Conservation (phyloP, 2,888 invertebrate genomes). For the Halictus quadricinctus region DNA sequence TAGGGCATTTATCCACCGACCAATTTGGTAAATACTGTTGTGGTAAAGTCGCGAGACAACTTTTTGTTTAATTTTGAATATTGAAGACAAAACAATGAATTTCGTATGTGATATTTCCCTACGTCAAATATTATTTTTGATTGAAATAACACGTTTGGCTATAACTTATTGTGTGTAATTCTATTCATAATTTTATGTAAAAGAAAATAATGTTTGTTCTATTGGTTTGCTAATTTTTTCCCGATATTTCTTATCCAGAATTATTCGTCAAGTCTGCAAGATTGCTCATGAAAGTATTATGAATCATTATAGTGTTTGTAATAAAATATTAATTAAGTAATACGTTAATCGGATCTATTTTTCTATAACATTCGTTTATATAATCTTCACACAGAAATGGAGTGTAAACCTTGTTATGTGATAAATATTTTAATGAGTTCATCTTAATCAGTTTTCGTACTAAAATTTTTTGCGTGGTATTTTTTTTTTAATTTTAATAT, state of each 20-base stretch:
- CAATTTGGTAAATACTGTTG: not conserved
- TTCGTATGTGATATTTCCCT: not conserved
- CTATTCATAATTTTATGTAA: not conserved
- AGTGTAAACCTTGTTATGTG: not conserved
- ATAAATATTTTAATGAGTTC: too few relatives aligned
- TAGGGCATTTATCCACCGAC: not conserved
- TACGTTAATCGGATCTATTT: not conserved
- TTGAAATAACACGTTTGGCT: not conserved
- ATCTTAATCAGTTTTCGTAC: too few relatives aligned
- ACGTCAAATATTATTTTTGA: not conserved
- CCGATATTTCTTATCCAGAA: not conserved
- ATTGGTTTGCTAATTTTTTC: not conserved
- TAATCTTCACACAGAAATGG: not conserved
- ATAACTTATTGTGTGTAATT: not conserved
- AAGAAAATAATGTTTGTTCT: not conserved
- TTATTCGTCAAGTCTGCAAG: not conserved
- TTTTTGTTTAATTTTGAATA: not conserved
- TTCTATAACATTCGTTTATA: not conserved
- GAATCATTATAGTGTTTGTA: not conserved
- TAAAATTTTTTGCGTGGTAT: too few relatives aligned
- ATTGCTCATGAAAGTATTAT: not conserved
- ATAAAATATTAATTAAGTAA: not conserved
- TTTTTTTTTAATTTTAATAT: too few relatives aligned
- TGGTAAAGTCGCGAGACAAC: not conserved
- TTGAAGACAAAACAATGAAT: not conserved